phyloP scores from a whole-genome alignment of 2,888 invertebrate genomes.

The Patella pellucida region DNA sequence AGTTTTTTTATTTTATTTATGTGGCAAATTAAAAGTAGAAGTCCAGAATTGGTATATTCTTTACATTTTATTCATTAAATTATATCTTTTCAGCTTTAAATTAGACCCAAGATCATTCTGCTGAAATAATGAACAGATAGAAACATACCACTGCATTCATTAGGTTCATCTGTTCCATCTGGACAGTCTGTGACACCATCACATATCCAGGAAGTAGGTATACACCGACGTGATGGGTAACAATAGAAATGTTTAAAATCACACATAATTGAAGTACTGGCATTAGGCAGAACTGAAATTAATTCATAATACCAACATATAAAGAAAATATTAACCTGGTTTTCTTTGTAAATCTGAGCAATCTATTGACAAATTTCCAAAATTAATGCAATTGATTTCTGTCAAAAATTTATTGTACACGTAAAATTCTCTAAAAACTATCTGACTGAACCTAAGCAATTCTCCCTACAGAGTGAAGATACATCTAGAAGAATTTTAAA shows the following conservation, averaged over 20 bases:
- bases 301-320: not conserved
- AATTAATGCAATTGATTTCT: not conserved
- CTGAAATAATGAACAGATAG: no score
- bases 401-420: no score
- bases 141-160: slow-evolving; percentile 24
- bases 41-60: no score
- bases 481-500: no score
- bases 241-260: slow-evolving; percentile 45
- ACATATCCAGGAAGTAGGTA: slow-evolving; percentile 53
- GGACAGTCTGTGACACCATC: slow-evolving; percentile 53
- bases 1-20: no score
- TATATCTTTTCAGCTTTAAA: no score
- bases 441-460: no score
- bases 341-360: not conserved
- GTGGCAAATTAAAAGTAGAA: no score
- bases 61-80: no score
- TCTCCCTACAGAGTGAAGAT: no score
- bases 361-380: not conserved
- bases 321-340: not conserved
- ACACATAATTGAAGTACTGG: slow-evolving; percentile 34
- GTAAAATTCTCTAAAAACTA: no score
- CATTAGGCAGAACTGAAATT: slow-evolving; percentile 1
- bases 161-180: slow-evolving; percentile 50
- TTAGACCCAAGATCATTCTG: no score
- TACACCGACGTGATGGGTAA: slow-evolving; percentile 41